Percentiles rank a stretch among this genome's conserved stretches.
These are phyloP conservation scores for Calliopsis andreniformis DNA, from an alignment of 1,140 invertebrate genomes.

Conservation along the genomic window DNA sequence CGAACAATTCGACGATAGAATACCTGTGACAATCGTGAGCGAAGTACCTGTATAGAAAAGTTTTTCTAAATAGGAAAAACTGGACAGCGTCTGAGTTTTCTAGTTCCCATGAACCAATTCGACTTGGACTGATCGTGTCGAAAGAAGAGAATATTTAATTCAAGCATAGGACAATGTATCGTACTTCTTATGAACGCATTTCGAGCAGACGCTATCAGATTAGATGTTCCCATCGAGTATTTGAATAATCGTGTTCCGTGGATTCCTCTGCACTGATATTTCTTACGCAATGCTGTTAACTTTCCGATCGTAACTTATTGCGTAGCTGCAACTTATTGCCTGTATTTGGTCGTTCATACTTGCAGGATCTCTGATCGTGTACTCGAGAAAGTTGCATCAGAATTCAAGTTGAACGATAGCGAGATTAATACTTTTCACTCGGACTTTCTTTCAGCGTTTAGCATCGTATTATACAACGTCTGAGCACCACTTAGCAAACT, in stretches of 20 bases:
- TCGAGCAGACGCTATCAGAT: slow-evolving; percentile 21
- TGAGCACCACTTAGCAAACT: too few species aligned
- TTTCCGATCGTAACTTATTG: neutral
- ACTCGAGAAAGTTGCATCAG: neutral
- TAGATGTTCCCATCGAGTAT: slow-evolving; percentile 36
- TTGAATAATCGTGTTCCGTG: slow-evolving; percentile 28
- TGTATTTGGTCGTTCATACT: neutral
- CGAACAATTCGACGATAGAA: neutral
- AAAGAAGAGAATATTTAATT: slow-evolving; percentile 36
- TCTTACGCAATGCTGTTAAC: slow-evolving; percentile 9
- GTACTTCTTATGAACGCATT: neutral
- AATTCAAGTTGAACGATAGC: neutral
- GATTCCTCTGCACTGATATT: neutral
- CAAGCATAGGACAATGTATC: slow-evolving; percentile 30
- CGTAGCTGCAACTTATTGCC: neutral
- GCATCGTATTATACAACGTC: too few species aligned
- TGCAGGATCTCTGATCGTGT: neutral
- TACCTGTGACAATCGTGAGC: neutral
- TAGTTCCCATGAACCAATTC: slow-evolving; percentile 36
- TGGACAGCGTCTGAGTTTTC: slow-evolving; percentile 20
- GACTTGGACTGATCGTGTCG: slow-evolving; percentile 28
- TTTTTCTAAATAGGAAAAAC: neutral
- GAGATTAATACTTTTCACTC: too few species aligned
- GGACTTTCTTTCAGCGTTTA: too few species aligned
- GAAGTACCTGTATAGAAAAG: neutral